Conservation (phyloP, 1,140 invertebrate genomes). For the Choristoneura fumiferana region DNA sequence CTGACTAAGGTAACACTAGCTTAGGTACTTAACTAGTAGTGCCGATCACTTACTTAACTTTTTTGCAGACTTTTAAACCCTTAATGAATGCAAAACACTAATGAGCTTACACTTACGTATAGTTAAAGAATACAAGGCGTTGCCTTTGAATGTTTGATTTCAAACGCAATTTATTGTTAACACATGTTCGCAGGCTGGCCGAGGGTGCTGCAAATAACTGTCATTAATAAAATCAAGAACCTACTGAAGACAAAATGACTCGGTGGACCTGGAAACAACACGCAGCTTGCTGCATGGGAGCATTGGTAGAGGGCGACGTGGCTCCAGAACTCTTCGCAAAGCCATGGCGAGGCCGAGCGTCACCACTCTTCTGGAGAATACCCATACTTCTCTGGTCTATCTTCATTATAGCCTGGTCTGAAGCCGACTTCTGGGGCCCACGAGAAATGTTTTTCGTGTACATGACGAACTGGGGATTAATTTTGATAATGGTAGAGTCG, state of each 20-base stretch:
- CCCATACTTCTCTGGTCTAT: constrained; percentile 60
- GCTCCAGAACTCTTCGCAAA: constrained; percentile 44
- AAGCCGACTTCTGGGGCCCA: constrained; percentile 57
- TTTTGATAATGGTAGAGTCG: constrained; percentile 55
- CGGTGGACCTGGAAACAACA: constrained; percentile 36
- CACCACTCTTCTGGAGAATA: constrained; percentile 58
- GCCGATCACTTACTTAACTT: too few relatives aligned
- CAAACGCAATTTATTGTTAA: too few relatives aligned
- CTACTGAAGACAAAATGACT: constrained; percentile 34
- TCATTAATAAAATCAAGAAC: constrained; percentile 12
- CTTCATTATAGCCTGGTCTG: constrained; percentile 43
- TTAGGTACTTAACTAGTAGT: too few relatives aligned
- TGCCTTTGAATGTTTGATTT: too few relatives aligned
- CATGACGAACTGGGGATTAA: constrained; percentile 71
- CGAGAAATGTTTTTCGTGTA: constrained; percentile 58
- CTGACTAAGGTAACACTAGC: too few relatives aligned
- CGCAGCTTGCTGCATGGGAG: constrained; percentile 41
- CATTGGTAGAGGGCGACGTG: constrained; percentile 44
- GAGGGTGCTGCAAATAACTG: constrained; percentile 3
- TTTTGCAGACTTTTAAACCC: too few relatives aligned
- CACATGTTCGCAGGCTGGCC: too few relatives aligned
- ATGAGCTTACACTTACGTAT: too few relatives aligned
- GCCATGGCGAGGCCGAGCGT: constrained; percentile 45
- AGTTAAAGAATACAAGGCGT: too few relatives aligned
- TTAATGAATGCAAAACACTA: too few relatives aligned